Evolutionary conservation across 1,140 invertebrate genomes (phyloP).

Genomic region (Macrostomum lignano): DNA sequence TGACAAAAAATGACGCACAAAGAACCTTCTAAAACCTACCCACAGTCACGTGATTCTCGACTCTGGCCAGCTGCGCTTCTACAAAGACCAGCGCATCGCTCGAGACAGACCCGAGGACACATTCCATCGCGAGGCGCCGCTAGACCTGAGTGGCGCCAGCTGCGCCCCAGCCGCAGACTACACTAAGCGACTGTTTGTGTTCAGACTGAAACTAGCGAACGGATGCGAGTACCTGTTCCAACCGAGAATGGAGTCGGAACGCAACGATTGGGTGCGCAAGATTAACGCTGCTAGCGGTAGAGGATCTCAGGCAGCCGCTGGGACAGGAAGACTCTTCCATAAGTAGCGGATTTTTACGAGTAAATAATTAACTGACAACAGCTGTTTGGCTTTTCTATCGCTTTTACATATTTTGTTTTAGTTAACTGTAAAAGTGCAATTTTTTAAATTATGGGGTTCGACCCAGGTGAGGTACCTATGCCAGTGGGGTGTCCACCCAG

Average conservation of each 20-base stretch:
- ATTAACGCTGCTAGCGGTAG: slow-evolving; percentile 35
- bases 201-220: slow-evolving; percentile 49
- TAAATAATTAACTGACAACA: no score
- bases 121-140: slow-evolving; percentile 52
- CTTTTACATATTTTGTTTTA: no score
- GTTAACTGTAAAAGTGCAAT: no score
- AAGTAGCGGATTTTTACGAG: no score
- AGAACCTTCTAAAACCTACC: no score
- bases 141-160: slow-evolving; percentile 32
- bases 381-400: no score
- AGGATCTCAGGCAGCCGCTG: no score
- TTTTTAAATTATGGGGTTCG: no score
- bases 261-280: slow-evolving; percentile 53
- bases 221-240: slow-evolving; percentile 82
- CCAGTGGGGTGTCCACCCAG: no score
- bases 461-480: no score
- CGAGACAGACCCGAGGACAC: slow-evolving; percentile 30
- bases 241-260: slow-evolving; percentile 19
- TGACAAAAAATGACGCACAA: no score
- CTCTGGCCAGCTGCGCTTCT: slow-evolving; percentile 41
- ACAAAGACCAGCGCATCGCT: slow-evolving; percentile 62
- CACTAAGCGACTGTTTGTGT: slow-evolving; percentile 82
- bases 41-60: slow-evolving; percentile 55
- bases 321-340: no score
- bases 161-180: slow-evolving; percentile 48